These are phyloP conservation scores for Sminthurides bifidus DNA, from an alignment of 1,140 invertebrate species.

Conservation along the genomic window DNA sequence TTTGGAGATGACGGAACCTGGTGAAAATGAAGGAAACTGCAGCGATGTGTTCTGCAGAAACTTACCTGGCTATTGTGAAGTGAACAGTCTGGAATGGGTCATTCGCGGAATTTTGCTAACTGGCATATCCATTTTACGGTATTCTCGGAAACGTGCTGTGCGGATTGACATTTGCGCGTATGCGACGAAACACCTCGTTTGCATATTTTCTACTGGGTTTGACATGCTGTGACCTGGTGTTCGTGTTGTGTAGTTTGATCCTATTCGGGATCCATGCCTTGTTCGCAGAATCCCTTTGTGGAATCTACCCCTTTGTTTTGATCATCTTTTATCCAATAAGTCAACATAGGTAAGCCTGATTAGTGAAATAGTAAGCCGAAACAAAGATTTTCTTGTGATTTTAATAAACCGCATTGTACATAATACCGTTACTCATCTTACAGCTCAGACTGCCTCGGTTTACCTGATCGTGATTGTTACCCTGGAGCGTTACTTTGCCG, in stretches of 20 bases:
- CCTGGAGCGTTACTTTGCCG: constrained; percentile 86
- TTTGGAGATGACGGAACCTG: neutral
- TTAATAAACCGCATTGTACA: too few relatives aligned
- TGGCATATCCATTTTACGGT: constrained; percentile 63
- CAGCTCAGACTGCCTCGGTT: constrained; percentile 65
- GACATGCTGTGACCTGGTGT: constrained; percentile 74
- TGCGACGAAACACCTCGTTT: constrained; percentile 72
- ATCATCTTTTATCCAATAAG: neutral
- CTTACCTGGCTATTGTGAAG: too few relatives aligned
- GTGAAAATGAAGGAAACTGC: too few relatives aligned
- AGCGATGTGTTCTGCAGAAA: too few relatives aligned
- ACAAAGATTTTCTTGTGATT: constrained; percentile 8
- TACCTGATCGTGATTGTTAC: constrained; percentile 91
- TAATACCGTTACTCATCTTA: neutral
- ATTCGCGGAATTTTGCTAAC: constrained; percentile 65
- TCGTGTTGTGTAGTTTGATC: constrained; percentile 71
- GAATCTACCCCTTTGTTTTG: neutral
- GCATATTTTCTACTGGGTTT: constrained; percentile 82
- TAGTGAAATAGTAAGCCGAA: constrained; percentile 24
- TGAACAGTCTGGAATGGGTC: too few relatives aligned
- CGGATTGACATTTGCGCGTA: constrained; percentile 75
- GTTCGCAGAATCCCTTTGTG: constrained; percentile 38
- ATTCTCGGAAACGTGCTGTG: constrained; percentile 81
- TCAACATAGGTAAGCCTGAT: neutral
- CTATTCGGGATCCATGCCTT: constrained; percentile 75